phyloP scores from a whole-genome alignment of 2,113 vertebrate genomes.

The Sphaerodactylus townsendi region DNA sequence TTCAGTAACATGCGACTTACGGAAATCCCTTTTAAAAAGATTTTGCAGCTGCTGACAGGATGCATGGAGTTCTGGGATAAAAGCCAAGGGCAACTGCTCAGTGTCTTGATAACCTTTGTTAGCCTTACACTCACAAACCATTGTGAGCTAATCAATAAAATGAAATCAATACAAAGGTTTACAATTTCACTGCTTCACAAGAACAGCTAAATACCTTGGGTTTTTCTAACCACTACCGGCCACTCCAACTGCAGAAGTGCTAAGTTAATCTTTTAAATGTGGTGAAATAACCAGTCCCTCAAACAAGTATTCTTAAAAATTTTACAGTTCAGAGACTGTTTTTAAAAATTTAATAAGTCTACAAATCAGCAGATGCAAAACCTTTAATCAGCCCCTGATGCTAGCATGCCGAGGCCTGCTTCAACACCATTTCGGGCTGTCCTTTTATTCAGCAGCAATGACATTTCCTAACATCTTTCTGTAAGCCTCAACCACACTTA shows the following conservation, averaged over 20 bases:
- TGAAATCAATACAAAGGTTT: neutral
- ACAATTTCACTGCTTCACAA: neutral
- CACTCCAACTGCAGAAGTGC: neutral
- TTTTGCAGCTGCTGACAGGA: neutral
- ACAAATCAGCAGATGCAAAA: too few species aligned
- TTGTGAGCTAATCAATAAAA: too few species aligned
- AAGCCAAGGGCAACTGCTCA: neutral
- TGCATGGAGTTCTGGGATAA: neutral
- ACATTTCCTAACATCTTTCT: neutral
- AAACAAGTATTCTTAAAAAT: too few species aligned
- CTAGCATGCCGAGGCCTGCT: neutral
- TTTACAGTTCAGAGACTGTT: too few species aligned
- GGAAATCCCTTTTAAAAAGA: neutral
- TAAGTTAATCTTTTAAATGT: neutral
- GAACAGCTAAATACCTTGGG: neutral
- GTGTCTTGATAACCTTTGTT: neutral
- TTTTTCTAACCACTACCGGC: neutral
- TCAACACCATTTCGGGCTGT: neutral
- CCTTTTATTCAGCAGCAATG: neutral
- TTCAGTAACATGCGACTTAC: too few species aligned
- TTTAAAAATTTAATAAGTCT: too few species aligned
- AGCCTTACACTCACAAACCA: too few species aligned
- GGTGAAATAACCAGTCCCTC: too few species aligned
- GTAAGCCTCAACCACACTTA: neutral
- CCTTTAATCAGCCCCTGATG: too few species aligned